These are phyloP conservation scores for Porites divaricata DNA, from an alignment of 92 coral and sea anemone genomes.

Conservation along the genomic window DNA sequence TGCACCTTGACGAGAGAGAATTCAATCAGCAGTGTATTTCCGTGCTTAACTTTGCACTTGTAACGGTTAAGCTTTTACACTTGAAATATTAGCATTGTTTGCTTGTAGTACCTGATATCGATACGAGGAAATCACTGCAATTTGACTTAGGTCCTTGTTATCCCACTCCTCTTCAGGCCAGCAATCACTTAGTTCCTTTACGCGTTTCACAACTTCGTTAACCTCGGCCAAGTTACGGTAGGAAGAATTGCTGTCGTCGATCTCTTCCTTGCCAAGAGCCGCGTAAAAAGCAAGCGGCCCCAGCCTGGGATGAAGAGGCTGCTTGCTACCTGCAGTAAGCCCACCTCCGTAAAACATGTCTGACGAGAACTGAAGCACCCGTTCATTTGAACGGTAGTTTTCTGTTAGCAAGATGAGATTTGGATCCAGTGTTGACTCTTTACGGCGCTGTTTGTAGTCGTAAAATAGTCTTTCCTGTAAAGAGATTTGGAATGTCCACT, in stretches of 20 bases:
- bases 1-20: too few species aligned
- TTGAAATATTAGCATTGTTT: not conserved
- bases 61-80: too few species aligned
- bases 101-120: constrained; percentile 52
- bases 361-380: constrained; percentile 62
- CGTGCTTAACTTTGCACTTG: too few species aligned
- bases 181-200: constrained; percentile 41
- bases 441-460: constrained; percentile 32
- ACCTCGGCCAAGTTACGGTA: constrained; percentile 72
- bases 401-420: constrained; percentile 55
- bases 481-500: constrained; percentile 58
- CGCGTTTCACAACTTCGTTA: constrained; percentile 52
- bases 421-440: not conserved
- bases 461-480: constrained; percentile 64
- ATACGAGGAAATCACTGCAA: constrained; percentile 63
- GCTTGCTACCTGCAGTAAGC: constrained; percentile 40
- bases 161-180: constrained; percentile 72
- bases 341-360: constrained; percentile 60
- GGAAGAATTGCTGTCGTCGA: constrained; percentile 17
- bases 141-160: constrained; percentile 17
- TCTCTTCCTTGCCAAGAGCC: constrained; percentile 47
- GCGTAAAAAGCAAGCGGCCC: constrained; percentile 52
- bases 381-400: constrained; percentile 70
- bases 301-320: constrained; percentile 36
- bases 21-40: too few species aligned